Evolutionary conservation across 1,140 invertebrate species (phyloP).

Genomic region (Cotesia chilonis): DNA sequence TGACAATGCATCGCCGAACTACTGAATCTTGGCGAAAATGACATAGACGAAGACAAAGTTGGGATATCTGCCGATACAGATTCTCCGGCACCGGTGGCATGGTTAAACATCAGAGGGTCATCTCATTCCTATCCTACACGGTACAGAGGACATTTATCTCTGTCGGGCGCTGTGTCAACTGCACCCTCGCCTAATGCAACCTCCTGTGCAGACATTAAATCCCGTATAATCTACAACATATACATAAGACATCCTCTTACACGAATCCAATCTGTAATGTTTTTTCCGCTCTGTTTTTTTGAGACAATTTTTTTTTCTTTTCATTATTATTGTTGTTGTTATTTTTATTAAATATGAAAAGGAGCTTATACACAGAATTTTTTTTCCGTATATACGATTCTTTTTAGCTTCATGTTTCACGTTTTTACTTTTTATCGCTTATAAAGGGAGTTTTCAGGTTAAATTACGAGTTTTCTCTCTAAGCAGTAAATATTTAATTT

Average conservation of each 20-base stretch:
- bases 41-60: slow-evolving; percentile 35
- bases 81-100: not conserved
- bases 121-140: slow-evolving; percentile 12
- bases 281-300: not conserved
- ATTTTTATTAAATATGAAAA: not conserved
- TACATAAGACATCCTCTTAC: not conserved
- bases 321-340: not conserved
- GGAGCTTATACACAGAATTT: slow-evolving; percentile 12
- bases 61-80: not conserved
- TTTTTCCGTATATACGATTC: not conserved
- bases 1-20: not conserved
- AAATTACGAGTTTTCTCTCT: too few relatives aligned
- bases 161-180: slow-evolving; percentile 17
- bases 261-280: not conserved
- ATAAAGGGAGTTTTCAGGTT: not conserved
- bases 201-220: slow-evolving; percentile 23
- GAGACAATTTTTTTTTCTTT: not conserved
- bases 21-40: not conserved
- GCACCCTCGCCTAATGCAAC: slow-evolving; percentile 7
- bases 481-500: too few relatives aligned
- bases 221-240: slow-evolving; percentile 23
- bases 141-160: slow-evolving; percentile 30
- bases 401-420: not conserved
- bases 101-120: not conserved
- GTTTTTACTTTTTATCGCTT: not conserved